Conservation (phyloP, 2,888 invertebrate genomes). For the Diarsia mendica region DNA sequence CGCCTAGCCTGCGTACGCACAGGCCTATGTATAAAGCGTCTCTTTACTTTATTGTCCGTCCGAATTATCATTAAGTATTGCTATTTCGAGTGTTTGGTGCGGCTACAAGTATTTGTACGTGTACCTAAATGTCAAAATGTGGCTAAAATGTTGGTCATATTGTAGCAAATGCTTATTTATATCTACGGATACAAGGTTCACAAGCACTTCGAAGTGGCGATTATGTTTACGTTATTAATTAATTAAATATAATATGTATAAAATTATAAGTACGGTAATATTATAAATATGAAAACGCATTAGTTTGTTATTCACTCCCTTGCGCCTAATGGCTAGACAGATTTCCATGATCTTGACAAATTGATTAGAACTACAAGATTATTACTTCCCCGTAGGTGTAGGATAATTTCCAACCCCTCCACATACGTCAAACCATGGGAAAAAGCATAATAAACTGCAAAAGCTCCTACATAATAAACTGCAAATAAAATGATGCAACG, state of each 20-base stretch:
- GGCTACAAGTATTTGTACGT: conserved; percentile 5
- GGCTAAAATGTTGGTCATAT: background rate
- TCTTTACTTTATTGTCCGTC: conserved; percentile 34
- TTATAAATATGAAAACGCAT: background rate
- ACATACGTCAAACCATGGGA: background rate
- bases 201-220: conserved; percentile 2
- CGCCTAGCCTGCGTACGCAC: conserved; percentile 53
- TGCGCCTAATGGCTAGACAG: background rate
- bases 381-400: background rate
- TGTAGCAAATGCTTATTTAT: background rate
- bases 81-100: conserved; percentile 5
- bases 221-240: background rate
- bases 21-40: conserved; percentile 31
- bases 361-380: background rate
- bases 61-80: conserved; percentile 26
- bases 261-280: background rate
- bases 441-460: too few species aligned
- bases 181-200: background rate
- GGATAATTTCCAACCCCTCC: background rate
- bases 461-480: background rate
- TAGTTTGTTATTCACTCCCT: background rate
- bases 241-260: background rate
- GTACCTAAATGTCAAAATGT: conserved; percentile 13
- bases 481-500: background rate
- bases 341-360: background rate